These are phyloP conservation scores for Branchipolynoe longqiensis DNA, from an alignment of 2,888 invertebrate species.

Conservation along the genomic window DNA sequence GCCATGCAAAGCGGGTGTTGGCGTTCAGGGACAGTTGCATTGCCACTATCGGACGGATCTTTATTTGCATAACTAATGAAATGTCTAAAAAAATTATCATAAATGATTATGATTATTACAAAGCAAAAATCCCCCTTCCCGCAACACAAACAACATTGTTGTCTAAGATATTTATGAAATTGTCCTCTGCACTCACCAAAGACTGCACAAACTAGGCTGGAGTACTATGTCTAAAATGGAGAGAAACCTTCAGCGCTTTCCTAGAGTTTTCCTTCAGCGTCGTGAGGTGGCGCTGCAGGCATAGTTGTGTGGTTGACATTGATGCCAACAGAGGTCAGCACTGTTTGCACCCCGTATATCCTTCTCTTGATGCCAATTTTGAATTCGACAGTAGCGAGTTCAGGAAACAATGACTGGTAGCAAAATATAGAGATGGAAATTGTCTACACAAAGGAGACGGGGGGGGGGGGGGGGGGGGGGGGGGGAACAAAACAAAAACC, in stretches of 20 bases:
- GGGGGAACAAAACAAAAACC: too few species aligned
- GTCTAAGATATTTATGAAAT: slow-evolving; percentile 40
- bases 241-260: background rate
- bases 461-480: too few species aligned
- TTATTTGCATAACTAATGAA: slow-evolving; percentile 18
- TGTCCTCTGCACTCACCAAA: slow-evolving; percentile 3
- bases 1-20: too few species aligned
- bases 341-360: slow-evolving; percentile 24
- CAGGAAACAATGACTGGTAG: background rate
- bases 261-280: slow-evolving; percentile 12
- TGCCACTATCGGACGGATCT: background rate
- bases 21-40: slow-evolving; percentile 14
- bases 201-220: slow-evolving; percentile 26
- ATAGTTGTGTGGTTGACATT: slow-evolving; percentile 29
- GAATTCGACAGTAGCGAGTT: slow-evolving; percentile 42
- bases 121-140: too few species aligned
- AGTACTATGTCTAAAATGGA: background rate
- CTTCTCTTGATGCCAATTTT: slow-evolving; percentile 47
- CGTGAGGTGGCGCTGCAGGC: slow-evolving; percentile 30
- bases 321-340: slow-evolving; percentile 31
- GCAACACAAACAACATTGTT: too few species aligned
- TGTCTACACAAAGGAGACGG: too few species aligned
- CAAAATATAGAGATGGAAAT: too few species aligned
- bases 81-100: background rate
- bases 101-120: too few species aligned